Percentiles rank a stretch among this genome's conserved stretches.
Evolutionary conservation across 2,888 invertebrate species (phyloP).

Genomic region (Xanthorhoe spadicearia): DNA sequence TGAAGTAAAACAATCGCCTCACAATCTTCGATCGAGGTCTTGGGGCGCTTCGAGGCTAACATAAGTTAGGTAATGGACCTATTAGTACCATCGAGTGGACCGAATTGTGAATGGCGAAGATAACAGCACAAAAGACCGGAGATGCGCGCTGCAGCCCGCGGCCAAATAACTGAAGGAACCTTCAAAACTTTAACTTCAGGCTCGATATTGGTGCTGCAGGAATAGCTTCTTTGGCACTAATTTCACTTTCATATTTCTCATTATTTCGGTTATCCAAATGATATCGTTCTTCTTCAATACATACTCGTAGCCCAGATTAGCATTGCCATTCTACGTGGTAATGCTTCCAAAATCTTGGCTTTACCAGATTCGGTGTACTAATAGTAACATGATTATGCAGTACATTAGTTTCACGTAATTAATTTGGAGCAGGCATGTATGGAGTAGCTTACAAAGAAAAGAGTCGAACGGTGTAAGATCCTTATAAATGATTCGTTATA

Average conservation of each 20-base stretch:
- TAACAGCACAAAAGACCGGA: conserved; percentile 80
- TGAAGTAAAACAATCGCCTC: conserved; percentile 50
- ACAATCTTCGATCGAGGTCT: conserved; percentile 47
- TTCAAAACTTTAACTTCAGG: conserved; percentile 46
- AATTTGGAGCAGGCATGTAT: background rate
- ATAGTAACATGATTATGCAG: too few species aligned
- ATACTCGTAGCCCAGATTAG: too few species aligned
- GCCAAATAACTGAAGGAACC: conserved; percentile 61
- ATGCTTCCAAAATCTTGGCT: background rate
- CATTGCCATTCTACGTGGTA: too few species aligned
- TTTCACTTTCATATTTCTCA: too few species aligned
- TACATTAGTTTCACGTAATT: background rate
- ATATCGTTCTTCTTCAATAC: too few species aligned
- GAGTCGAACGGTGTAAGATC: background rate
- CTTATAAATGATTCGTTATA: conserved; percentile 25
- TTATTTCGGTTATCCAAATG: too few species aligned
- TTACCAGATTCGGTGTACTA: background rate
- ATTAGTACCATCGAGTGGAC: conserved; percentile 57
- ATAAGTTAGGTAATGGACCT: conserved; percentile 51
- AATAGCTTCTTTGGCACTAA: too few species aligned
- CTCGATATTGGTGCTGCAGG: conserved; percentile 6
- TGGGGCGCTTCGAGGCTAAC: conserved; percentile 45
- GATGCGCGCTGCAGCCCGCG: conserved; percentile 68
- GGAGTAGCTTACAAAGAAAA: background rate
- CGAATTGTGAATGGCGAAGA: conserved; percentile 82